A percentile compares a stretch with the other conserved stretches of the same genome.
phyloP scores from a whole-genome alignment of 2,797 vertebrate species.

The Tapera naevia region DNA sequence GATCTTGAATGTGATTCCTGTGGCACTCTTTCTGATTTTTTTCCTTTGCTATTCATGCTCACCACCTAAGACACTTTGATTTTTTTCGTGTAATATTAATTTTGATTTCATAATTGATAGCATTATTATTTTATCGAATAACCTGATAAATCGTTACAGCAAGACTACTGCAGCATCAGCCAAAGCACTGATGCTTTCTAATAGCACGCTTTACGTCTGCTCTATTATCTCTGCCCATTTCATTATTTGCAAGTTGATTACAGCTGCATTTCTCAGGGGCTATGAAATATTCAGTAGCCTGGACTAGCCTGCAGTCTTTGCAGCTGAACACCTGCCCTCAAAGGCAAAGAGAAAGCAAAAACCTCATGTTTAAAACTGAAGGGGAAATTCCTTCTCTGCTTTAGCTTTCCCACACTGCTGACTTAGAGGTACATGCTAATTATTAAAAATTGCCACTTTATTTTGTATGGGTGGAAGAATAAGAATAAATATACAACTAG shows the following conservation, averaged over 20 bases:
- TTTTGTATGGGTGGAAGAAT: neutral
- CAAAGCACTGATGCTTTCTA: constrained; percentile 10
- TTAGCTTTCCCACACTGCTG: neutral
- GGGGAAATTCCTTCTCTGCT: neutral
- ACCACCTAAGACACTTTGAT: neutral
- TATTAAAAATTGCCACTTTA: neutral
- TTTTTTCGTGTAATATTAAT: neutral
- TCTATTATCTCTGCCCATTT: constrained; percentile 47
- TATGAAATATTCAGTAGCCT: constrained; percentile 55
- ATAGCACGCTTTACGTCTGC: constrained; percentile 22
- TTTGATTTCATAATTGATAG: neutral
- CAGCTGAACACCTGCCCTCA: constrained; percentile 15
- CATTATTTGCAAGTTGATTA: constrained; percentile 64
- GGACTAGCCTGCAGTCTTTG: neutral
- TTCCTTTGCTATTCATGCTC: neutral
- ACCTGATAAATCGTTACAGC: constrained; percentile 14
- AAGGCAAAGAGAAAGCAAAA: constrained; percentile 19
- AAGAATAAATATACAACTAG: neutral
- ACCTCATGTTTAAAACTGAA: neutral
- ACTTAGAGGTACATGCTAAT: neutral
- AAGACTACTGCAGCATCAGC: neutral
- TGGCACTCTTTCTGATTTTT: neutral
- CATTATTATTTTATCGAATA: constrained; percentile 32
- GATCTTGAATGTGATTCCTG: neutral
- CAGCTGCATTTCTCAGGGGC: constrained; percentile 39